Evolutionary conservation across 1,140 invertebrate genomes (phyloP).

Genomic region (Musca domestica): DNA sequence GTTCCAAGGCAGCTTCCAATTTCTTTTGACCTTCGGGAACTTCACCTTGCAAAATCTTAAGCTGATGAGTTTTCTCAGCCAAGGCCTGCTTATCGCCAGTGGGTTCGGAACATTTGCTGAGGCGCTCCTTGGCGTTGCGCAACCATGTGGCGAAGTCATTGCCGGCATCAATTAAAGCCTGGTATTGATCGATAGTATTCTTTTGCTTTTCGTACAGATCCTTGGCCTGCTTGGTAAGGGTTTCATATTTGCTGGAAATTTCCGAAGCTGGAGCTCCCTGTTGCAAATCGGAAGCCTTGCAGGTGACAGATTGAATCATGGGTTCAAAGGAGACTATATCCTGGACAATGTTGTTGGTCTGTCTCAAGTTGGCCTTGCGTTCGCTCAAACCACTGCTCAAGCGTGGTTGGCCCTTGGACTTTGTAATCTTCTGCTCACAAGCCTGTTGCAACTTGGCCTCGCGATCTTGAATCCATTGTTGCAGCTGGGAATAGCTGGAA

Average conservation of each 20-base stretch:
- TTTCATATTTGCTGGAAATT: conserved; percentile 87
- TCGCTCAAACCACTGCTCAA: conserved; percentile 75
- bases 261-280: conserved; percentile 83
- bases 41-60: conserved; percentile 80
- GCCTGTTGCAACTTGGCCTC: conserved; percentile 93
- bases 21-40: conserved; percentile 77
- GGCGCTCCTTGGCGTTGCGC: conserved; percentile 78
- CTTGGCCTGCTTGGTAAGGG: conserved; percentile 83
- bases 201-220: conserved; percentile 88
- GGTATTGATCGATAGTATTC: conserved; percentile 85
- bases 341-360: conserved; percentile 90
- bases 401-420: conserved; percentile 71
- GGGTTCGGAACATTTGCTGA: conserved; percentile 91
- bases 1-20: conserved; percentile 75
- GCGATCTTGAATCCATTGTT: conserved; percentile 93
- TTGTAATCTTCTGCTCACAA: conserved; percentile 79
- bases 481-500: conserved; percentile 83
- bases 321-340: conserved; percentile 93
- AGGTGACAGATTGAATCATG: conserved; percentile 90
- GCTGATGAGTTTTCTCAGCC: conserved; percentile 78
- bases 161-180: conserved; percentile 85
- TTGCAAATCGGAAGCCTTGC: conserved; percentile 84
- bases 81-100: conserved; percentile 90
- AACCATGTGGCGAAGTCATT: conserved; percentile 92
- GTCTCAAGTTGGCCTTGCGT: conserved; percentile 82